Conservation (phyloP, 2,797 vertebrate species). For the Podargus strigoides region DNA sequence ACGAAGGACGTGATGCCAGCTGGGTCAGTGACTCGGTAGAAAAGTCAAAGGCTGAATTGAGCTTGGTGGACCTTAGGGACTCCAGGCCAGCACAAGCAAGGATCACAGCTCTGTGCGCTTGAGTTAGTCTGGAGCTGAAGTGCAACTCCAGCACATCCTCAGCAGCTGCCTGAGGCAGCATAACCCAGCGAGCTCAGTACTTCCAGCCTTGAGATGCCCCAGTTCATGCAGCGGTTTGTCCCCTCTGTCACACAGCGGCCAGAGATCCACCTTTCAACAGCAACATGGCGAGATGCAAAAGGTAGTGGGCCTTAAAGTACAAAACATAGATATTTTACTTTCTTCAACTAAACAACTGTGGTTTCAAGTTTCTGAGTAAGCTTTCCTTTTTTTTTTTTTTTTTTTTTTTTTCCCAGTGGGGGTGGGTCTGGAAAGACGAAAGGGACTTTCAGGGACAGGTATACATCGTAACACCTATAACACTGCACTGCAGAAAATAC, state of each 20-base stretch:
- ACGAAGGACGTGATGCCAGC: not conserved
- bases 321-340: not conserved
- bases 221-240: not conserved
- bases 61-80: not conserved
- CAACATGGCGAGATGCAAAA: not conserved
- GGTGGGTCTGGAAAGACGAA: not conserved
- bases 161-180: not conserved
- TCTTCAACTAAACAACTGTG: not conserved
- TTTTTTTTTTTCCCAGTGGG: not conserved
- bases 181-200: not conserved
- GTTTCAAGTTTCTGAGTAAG: not conserved
- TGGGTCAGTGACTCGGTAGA: rapidly evolving
- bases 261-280: not conserved
- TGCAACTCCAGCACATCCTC: not conserved
- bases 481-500: rapidly evolving
- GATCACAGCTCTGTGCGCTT: rapidly evolving
- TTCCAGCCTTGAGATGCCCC: not conserved
- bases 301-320: not conserved
- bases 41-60: not conserved
- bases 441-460: not conserved
- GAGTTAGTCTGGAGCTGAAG: not conserved
- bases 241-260: not conserved
- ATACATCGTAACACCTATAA: not conserved
- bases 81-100: not conserved
- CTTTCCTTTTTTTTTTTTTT: not conserved